These are phyloP conservation scores for Dissostichus mawsoni DNA, from an alignment of 2,113 vertebrate genomes.

Conservation along the genomic window DNA sequence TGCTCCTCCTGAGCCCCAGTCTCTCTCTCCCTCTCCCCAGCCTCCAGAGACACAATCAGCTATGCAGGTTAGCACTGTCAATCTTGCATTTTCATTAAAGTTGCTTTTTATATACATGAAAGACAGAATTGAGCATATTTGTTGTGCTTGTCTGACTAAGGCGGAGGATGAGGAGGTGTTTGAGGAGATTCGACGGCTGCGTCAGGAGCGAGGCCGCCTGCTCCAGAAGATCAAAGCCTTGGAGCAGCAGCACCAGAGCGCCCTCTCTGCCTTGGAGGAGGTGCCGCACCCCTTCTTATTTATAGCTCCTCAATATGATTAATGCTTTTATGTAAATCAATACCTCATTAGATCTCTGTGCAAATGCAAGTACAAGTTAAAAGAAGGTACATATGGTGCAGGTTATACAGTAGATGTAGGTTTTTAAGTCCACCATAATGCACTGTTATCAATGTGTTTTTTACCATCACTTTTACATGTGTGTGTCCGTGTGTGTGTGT, in stretches of 20 bases:
- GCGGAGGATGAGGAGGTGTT: constrained; percentile 91
- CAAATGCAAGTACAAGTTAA: background rate
- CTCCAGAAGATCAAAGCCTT: constrained; percentile 92
- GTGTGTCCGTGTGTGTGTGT: background rate
- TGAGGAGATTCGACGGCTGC: constrained; percentile 91
- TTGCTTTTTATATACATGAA: background rate
- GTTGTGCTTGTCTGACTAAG: constrained; percentile 48
- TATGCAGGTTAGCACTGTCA: constrained; percentile 60
- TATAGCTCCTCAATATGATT: background rate
- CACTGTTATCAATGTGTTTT: no score
- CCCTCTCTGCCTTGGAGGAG: constrained; percentile 83
- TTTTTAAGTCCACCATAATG: no score
- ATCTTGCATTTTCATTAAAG: background rate
- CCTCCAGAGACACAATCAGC: constrained; percentile 65
- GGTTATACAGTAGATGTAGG: no score
- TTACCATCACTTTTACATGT: no score
- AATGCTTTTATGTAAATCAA: background rate
- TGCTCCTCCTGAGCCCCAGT: constrained; percentile 55
- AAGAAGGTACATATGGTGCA: no score
- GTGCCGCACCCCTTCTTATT: constrained; percentile 65
- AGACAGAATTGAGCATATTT: background rate
- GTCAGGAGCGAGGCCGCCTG: constrained; percentile 90
- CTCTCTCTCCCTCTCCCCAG: constrained; percentile 62
- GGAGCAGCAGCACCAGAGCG: constrained; percentile 89
- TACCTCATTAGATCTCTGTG: background rate